Evolutionary conservation across 2,888 invertebrate genomes (phyloP), one percentile per base, ranked within the genome.

Genomic region (Caradrina clavipalpis): DNA sequence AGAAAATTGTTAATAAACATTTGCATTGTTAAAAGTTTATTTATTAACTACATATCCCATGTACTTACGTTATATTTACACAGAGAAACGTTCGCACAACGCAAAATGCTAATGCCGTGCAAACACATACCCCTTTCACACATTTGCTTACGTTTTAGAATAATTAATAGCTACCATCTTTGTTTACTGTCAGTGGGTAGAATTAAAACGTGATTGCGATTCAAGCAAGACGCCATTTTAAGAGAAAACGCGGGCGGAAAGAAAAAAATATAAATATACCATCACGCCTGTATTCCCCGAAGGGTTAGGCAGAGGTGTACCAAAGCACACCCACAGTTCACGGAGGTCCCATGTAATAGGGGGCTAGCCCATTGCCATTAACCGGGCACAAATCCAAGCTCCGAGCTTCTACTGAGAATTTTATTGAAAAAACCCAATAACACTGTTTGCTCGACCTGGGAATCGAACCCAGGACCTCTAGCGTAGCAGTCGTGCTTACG

Each of bases 161-260:
- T 84, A 81, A 84, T 81, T 85, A 80, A 80, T 85, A 75, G 62
- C 67, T 22, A n/a, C 59, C 72, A 73, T 78, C 74, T 77, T 80
- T 81, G 78, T 78, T 81, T 78, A 70, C 78, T 55, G 51, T 73
- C 69, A 73, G 47, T 50, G 47, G 15, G 8, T 53, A 15, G 49
- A 61, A 69, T 72, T 69, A 70, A 75, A 82, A 64, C 53, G 26
- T 56, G 71, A 65, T 69, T 73, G 63, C 10, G 63, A 39, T 64
- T 58, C 10, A 60, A 67, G 6, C 10, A 47, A 54, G 7, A 42
- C 35, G 35, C 2, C 6, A 45, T 45, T 45, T 45, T 45, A 5
- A 17, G 17, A 45, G 45, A 17, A 17, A 45, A 35, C 35, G 6
- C 8, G 35, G 35, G 1, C 1, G 35, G 35, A 35, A 8, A 8